phyloP scores from a whole-genome alignment of 2,888 invertebrate genomes.

The Spodoptera littoralis region DNA sequence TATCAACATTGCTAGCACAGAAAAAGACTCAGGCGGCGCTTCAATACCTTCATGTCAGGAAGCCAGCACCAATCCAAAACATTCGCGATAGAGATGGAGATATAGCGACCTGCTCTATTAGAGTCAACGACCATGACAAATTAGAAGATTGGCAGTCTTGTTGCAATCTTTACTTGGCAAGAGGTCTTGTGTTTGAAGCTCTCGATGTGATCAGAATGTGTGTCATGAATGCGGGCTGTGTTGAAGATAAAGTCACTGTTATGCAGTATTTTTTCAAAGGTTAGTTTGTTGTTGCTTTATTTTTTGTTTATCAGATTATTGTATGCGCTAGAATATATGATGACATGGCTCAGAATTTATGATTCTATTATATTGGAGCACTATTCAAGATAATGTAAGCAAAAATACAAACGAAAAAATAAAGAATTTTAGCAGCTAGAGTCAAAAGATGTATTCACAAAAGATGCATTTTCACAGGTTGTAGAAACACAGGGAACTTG shows the following conservation, averaged over 20 bases:
- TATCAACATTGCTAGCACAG: constrained; percentile 91
- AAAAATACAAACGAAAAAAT: no score
- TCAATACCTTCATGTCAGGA: constrained; percentile 90
- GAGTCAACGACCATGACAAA: constrained; percentile 73
- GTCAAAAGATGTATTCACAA: no score
- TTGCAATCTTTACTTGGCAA: constrained; percentile 90
- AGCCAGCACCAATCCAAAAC: constrained; percentile 86
- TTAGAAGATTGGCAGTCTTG: constrained; percentile 86
- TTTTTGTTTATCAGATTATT: not conserved
- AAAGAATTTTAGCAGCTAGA: no score
- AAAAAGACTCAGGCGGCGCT: constrained; percentile 92
- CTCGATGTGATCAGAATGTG: constrained; percentile 90
- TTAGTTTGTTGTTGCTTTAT: constrained; percentile 63
- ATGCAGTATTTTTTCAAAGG: constrained; percentile 90
- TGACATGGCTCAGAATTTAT: no score
- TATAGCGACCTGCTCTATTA: constrained; percentile 46
- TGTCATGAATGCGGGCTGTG: constrained; percentile 76
- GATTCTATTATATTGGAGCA: no score
- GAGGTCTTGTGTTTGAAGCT: constrained; percentile 91
- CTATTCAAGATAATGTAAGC: no score
- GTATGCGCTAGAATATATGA: no score
- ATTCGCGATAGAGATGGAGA: constrained; percentile 64
- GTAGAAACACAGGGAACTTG: constrained; percentile 87
- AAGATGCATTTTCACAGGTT: constrained; percentile 74
- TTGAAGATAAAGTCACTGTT: constrained; percentile 80